Conservation (phyloP, 2,888 invertebrate genomes). For the Stenoptilia bipunctidactyla region DNA sequence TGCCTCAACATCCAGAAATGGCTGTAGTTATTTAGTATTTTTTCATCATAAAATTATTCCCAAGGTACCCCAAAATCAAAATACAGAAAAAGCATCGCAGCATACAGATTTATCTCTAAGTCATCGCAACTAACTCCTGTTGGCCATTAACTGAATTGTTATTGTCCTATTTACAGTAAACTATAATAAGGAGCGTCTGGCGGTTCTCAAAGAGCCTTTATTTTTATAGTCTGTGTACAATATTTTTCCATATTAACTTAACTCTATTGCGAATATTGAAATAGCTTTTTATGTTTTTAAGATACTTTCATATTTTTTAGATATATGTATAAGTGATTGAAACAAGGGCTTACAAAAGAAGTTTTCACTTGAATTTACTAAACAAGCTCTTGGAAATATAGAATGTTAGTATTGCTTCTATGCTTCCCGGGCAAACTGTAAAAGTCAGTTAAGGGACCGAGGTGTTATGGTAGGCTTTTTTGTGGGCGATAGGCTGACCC, state of each 20-base stretch:
- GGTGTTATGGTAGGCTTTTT: too few relatives aligned
- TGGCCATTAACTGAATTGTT: conserved; percentile 26
- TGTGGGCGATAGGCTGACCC: too few relatives aligned
- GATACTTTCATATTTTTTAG: too few relatives aligned
- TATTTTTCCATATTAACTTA: conserved; percentile 26
- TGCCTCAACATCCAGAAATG: too few relatives aligned
- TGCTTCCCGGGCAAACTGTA: too few relatives aligned
- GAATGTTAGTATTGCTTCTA: too few relatives aligned
- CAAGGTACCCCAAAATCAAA: conserved; percentile 2
- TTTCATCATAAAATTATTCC: background rate
- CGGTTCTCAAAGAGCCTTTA: conserved; percentile 28
- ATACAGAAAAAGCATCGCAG: conserved; percentile 19
- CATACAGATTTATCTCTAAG: conserved; percentile 20
- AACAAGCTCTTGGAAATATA: too few relatives aligned
- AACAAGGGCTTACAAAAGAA: too few relatives aligned
- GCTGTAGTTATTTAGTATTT: background rate
- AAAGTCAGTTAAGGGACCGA: too few relatives aligned
- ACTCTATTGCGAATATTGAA: background rate
- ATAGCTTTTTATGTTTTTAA: too few relatives aligned
- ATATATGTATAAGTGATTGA: too few relatives aligned
- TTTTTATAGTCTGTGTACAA: conserved; percentile 44
- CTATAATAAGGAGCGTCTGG: conserved; percentile 35
- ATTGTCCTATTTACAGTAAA: conserved; percentile 33
- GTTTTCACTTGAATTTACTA: too few relatives aligned
- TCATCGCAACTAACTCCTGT: conserved; percentile 20